Evolutionary conservation across 2,113 vertebrate species (phyloP).

Genomic region (Motacilla alba): DNA sequence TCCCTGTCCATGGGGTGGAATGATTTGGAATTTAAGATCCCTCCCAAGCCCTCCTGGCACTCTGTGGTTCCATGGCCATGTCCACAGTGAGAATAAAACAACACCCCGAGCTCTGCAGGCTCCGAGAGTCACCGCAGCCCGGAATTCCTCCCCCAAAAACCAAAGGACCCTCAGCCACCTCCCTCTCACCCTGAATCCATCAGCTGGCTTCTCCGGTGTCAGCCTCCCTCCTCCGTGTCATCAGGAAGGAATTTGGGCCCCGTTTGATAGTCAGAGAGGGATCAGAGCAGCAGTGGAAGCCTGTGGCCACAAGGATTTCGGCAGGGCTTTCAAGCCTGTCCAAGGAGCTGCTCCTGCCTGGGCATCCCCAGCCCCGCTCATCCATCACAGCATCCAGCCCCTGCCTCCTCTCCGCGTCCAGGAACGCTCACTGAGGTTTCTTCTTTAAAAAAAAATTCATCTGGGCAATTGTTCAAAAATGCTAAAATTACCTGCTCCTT

Average conservation of each 20-base stretch:
- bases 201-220: background rate
- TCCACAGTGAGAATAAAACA: background rate
- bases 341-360: background rate
- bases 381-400: conserved; percentile 46
- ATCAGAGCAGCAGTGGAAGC: background rate
- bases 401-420: background rate
- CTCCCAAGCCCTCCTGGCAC: background rate
- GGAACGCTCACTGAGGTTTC: background rate
- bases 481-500: conserved; percentile 46
- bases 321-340: conserved; percentile 3
- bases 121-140: background rate
- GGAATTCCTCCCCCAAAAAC: background rate
- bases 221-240: background rate
- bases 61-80: background rate
- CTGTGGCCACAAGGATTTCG: background rate
- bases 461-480: conserved; percentile 57
- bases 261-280: background rate
- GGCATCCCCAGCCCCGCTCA: background rate
- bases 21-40: background rate
- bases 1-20: background rate
- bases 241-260: conserved; percentile 37
- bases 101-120: background rate
- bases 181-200: background rate
- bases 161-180: rapidly evolving
- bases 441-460: background rate